Base-by-base conservation (phyloP, 2,797 vertebrate species). In the Octomys mimax region DNA sequence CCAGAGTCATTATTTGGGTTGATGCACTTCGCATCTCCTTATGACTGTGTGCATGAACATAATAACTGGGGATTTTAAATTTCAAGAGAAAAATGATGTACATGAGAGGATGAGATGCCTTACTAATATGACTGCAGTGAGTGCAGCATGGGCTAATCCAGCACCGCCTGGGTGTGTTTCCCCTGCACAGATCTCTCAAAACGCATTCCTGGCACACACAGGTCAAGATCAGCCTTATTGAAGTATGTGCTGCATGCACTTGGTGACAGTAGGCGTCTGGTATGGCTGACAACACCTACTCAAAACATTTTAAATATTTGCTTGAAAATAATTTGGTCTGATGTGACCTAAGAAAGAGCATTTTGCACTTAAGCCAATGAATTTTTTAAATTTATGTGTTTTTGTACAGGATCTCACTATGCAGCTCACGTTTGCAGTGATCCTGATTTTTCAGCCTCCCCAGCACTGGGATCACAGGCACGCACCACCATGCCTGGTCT, bases 21-120 rank as follows among this genome's bases (percentile, higher is more conserved):
- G 46, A 86, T n/a, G 46, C n/a, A 28, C 57, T 81, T 95, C 64
- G 68, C 39, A 78, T 80, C 82, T 87, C 70, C 88, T 77, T 83
- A 75, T 26, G 54, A 81, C 24, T 68, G 18, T 54, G n/a, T 13
- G 19, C 31, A 18, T 57, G 42, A 21, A 49, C 31, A 26, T 89
- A 28, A 64, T 4, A 10, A 13, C 57, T 66, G 82, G 4, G 3
- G 1, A 31, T 92, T 96, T 80, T 14, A 26, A 81, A 78, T 46
- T 57, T 62, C 57, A 89, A 71, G 14, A 59, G 33, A 75, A 54
- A 84, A 79, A 54, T 9, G 13, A 26, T n/a, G 33, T 59, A 49
- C 19, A 13, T 13, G 3, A 36, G 14, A 87, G 64, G 26, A 31
- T 36, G 39, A 89, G 59, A 61, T 68, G 52, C 3, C 42, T 42